Percentiles rank a stretch among this genome's conserved stretches.
These are phyloP conservation scores for Mesorhabditis spiculigera DNA, from an alignment of 2,888 invertebrate species.

Conservation along the genomic window DNA sequence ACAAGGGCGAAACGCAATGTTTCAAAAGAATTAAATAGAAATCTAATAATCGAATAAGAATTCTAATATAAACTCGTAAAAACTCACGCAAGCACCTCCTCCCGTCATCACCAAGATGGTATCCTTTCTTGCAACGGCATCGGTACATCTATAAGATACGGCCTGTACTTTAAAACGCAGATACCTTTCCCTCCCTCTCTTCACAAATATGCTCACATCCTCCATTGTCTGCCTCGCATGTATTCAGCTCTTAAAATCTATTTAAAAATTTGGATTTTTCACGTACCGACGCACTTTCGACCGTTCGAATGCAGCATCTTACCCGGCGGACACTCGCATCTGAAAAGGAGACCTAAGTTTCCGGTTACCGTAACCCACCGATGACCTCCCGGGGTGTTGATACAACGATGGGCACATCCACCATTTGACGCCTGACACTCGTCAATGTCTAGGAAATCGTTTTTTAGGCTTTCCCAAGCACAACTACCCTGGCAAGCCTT, in stretches of 20 bases:
- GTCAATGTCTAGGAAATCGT: slow-evolving; percentile 69
- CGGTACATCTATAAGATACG: slow-evolving; percentile 62
- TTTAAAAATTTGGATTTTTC: too few relatives aligned
- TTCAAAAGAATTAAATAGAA: neutral
- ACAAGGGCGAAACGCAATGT: too few relatives aligned
- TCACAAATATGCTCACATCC: slow-evolving; percentile 72
- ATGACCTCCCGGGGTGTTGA: slow-evolving; percentile 75
- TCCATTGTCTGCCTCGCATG: slow-evolving; percentile 73
- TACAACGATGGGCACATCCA: slow-evolving; percentile 67
- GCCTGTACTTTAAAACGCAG: neutral
- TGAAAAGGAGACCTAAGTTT: slow-evolving; percentile 60
- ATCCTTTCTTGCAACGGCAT: slow-evolving; percentile 77
- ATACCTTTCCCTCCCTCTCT: slow-evolving; percentile 58
- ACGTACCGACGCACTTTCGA: slow-evolving; percentile 70
- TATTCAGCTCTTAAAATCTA: slow-evolving; percentile 66
- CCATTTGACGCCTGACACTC: slow-evolving; percentile 67
- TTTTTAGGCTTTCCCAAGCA: neutral
- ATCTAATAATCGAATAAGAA: neutral
- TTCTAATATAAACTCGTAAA: neutral
- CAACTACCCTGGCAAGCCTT: slow-evolving; percentile 50
- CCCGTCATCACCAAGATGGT: slow-evolving; percentile 67
- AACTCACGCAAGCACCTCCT: slow-evolving; percentile 29
- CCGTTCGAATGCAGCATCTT: slow-evolving; percentile 71
- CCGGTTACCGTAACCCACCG: slow-evolving; percentile 54
- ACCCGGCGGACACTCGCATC: slow-evolving; percentile 70